phyloP scores from a whole-genome alignment of 92 coral and sea anemone species.

The Phymanthus crucifer region DNA sequence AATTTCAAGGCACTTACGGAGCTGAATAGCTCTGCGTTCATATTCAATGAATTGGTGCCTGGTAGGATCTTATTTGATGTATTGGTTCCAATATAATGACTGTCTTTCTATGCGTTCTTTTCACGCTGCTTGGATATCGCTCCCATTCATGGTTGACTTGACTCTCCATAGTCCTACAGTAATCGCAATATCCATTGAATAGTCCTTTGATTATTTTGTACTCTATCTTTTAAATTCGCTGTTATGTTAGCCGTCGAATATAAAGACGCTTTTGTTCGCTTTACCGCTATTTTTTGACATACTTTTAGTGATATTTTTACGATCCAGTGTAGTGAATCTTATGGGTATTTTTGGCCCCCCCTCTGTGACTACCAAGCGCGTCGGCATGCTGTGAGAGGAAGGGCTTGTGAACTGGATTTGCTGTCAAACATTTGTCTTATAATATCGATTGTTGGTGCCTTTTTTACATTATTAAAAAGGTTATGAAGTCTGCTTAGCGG shows the following conservation, averaged over 20 bases:
- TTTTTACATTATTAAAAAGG: neutral
- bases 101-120: neutral
- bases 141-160: neutral
- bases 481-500: neutral
- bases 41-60: neutral
- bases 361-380: neutral
- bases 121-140: neutral
- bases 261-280: conserved; percentile 6
- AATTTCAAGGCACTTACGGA: neutral
- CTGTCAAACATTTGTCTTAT: neutral
- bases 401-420: neutral
- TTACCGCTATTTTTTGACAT: neutral
- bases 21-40: neutral
- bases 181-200: conserved; percentile 41
- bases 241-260: neutral
- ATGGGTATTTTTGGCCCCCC: neutral
- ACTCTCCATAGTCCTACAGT: neutral
- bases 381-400: neutral
- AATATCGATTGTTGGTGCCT: neutral
- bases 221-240: neutral
- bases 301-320: neutral
- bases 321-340: neutral
- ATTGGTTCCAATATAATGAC: conserved; percentile 8
- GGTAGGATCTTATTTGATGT: conserved; percentile 2
- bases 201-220: neutral